Percentiles rank a stretch among this genome's conserved stretches.
These are phyloP conservation scores for Diplosoma virens DNA, from an alignment of 23 tunicate genomes.

Conservation along the genomic window DNA sequence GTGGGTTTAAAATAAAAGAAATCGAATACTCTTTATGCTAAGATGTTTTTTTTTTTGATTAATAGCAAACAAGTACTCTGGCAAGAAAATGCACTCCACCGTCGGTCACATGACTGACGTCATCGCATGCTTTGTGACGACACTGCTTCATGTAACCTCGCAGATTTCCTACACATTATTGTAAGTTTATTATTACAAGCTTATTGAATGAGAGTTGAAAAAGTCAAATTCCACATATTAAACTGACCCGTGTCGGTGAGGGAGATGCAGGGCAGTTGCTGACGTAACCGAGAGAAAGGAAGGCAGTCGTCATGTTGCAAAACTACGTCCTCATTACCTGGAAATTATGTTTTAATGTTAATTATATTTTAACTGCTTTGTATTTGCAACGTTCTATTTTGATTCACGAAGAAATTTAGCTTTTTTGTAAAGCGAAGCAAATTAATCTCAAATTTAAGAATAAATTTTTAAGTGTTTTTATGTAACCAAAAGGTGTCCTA, in stretches of 20 bases:
- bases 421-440: too few relatives aligned
- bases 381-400: too few relatives aligned
- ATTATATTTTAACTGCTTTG: too few relatives aligned
- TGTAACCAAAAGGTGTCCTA: too few relatives aligned
- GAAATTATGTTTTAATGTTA: not conserved
- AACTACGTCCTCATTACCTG: slow-evolving; percentile 16
- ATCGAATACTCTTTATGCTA: too few relatives aligned
- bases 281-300: slow-evolving; percentile 27
- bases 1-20: too few relatives aligned
- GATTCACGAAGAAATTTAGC: too few relatives aligned
- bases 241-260: slow-evolving; percentile 67
- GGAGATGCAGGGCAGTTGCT: slow-evolving; percentile 60
- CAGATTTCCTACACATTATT: slow-evolving; percentile 28
- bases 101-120: slow-evolving; percentile 40
- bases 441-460: too few relatives aligned
- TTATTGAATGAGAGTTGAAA: not conserved
- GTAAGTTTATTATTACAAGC: not conserved
- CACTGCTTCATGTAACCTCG: slow-evolving; percentile 87
- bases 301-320: slow-evolving; percentile 49
- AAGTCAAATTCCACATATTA: not conserved
- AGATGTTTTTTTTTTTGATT: too few relatives aligned
- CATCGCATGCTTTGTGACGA: slow-evolving; percentile 51
- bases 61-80: slow-evolving; percentile 44
- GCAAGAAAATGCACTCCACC: slow-evolving; percentile 40
- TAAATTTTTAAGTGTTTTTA: too few relatives aligned